These are phyloP conservation scores for Choristoneura fumiferana DNA, from an alignment of 1,140 invertebrate species.

Conservation along the genomic window DNA sequence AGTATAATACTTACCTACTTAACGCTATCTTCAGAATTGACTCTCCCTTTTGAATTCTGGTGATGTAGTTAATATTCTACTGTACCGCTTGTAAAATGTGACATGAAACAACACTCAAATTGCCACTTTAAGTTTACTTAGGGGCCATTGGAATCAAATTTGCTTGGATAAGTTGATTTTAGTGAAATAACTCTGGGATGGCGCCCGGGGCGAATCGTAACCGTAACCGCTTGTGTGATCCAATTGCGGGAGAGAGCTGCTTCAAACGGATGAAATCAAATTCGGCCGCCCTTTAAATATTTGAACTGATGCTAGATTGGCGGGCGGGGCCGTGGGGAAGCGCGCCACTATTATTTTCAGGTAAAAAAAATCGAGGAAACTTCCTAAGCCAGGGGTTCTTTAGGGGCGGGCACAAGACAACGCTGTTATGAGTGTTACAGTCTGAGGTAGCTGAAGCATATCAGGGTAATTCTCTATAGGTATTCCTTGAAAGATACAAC, in stretches of 20 bases:
- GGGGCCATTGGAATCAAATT: conserved; percentile 62
- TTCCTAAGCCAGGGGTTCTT: background rate
- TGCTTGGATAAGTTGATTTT: conserved; percentile 64
- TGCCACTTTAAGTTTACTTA: conserved; percentile 60
- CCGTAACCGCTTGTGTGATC: conserved; percentile 69
- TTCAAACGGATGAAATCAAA: conserved; percentile 50
- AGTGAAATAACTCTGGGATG: conserved; percentile 50
- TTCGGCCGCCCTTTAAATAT: conserved; percentile 68
- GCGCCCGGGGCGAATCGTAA: conserved; percentile 37
- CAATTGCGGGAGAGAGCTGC: conserved; percentile 53
- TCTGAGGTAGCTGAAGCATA: background rate
- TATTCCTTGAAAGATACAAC: too few relatives aligned
- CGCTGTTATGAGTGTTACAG: conserved; percentile 1
- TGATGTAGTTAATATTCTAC: background rate
- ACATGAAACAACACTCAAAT: conserved; percentile 1
- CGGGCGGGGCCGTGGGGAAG: conserved; percentile 10
- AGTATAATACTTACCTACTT: too few relatives aligned
- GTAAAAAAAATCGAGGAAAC: conserved; percentile 13
- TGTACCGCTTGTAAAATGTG: background rate
- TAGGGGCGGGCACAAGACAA: conserved; percentile 1
- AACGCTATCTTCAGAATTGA: too few relatives aligned
- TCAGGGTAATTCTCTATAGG: too few relatives aligned
- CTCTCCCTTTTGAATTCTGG: background rate
- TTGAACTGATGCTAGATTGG: conserved; percentile 44
- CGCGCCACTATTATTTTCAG: conserved; percentile 3